Base-by-base conservation (phyloP, 1,140 invertebrate species). In the Bombus pascuorum region DNA sequence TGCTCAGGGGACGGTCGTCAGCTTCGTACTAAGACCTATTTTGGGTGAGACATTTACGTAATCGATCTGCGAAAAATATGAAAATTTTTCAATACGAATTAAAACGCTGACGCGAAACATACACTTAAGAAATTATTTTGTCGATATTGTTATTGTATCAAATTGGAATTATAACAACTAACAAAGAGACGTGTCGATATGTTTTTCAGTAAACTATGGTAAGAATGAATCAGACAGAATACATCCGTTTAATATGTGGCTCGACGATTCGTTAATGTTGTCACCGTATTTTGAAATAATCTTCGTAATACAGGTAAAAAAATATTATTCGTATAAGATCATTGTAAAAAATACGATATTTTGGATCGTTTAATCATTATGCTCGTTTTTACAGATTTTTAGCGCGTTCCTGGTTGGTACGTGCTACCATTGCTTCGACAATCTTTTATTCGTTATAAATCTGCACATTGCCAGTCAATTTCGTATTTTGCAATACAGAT, bases 401-500 rank as follows among this genome's bases (percentile, higher is more conserved):
- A 1, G 44, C 89, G 87, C 76, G 28, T 74, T 73, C 25, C 82
- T 90, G 12, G 42, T 83, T 5, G 89, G 89, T n/a, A 42, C 91
- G 4, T 87, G 88, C 28, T 91, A 83, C 57, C 87, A 88, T 59
- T 91, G 90, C 65, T 91, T 91, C 57, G 89, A 92, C 78, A 91
- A 90, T 79, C 88, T 90, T 32, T 28, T 93, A 3, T 90, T 86
- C 37, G 87, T 87, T 0, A 79, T 92, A 9, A 93, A 92, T 62
- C 77, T 91, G 5, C 89, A 91, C 42, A 44, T 68, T 15, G 89
- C 85, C 6, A 81, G 86, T 22, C 91, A 93, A 62, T 88, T 93
- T 15, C 87, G 87, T 34, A 91, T 93, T 66, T 74, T 93, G n/a
- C 74, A 74, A 13, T 68, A 86, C 22, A 88, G 81, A 79, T 34